Conservation (phyloP, 2,888 invertebrate species). For the Lithophane ornitopus region DNA sequence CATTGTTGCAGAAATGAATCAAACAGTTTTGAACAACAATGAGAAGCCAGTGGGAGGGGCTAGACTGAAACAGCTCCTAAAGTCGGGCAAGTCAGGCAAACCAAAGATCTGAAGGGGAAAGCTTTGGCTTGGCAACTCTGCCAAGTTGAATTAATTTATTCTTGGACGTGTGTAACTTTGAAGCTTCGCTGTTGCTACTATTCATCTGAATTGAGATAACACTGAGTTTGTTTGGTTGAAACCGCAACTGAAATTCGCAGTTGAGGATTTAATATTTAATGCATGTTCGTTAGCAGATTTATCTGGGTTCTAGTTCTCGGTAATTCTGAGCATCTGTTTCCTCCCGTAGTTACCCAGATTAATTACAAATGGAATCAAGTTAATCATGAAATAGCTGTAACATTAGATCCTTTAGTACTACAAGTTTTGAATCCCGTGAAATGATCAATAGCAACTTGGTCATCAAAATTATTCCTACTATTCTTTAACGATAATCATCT, state of each 20-base stretch:
- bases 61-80: conserved; percentile 34
- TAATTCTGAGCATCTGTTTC: neutral
- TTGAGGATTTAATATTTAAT: conserved; percentile 27
- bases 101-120: conserved; percentile 45
- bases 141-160: conserved; percentile 62
- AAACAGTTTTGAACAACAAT: conserved; percentile 50
- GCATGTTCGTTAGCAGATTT: conserved; percentile 4
- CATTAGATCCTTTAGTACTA: neutral
- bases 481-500: neutral
- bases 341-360: neutral
- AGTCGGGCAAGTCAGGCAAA: conserved; percentile 29
- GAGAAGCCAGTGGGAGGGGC: conserved; percentile 17
- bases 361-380: conserved; percentile 1
- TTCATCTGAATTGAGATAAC: conserved; percentile 30
- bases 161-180: conserved; percentile 42
- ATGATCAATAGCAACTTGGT: neutral
- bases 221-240: conserved; percentile 22
- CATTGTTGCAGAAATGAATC: conserved; percentile 35
- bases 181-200: conserved; percentile 27
- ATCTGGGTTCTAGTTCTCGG: conserved; percentile 10
- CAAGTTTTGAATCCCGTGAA: neutral
- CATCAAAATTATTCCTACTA: neutral
- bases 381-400: neutral
- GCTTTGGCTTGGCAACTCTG: conserved; percentile 60
- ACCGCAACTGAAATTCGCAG: conserved; percentile 19